phyloP scores from a whole-genome alignment of 2,797 vertebrate genomes.

The Premnoplex brunnescens region DNA sequence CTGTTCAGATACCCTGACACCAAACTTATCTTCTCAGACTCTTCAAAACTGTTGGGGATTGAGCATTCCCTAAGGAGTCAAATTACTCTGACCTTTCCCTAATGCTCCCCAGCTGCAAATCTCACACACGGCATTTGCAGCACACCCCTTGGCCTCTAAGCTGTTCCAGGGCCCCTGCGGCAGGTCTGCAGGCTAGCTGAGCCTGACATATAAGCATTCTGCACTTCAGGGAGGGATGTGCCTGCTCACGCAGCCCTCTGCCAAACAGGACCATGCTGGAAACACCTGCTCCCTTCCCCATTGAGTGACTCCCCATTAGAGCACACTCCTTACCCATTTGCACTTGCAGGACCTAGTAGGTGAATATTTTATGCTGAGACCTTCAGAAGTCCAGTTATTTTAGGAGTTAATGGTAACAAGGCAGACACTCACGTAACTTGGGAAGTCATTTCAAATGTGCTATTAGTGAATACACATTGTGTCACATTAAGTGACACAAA shows the following conservation, averaged over 20 bases:
- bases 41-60: neutral
- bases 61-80: neutral
- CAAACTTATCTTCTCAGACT: neutral
- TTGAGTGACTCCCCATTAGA: neutral
- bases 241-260: neutral
- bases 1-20: neutral
- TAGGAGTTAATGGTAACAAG: neutral
- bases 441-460: neutral
- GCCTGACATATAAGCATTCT: accelerated
- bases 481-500: neutral
- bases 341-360: neutral
- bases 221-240: neutral
- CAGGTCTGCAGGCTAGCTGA: neutral
- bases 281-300: neutral
- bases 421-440: neutral
- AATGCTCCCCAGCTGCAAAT: neutral
- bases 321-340: neutral
- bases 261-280: neutral
- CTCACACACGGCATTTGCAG: accelerated
- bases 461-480: neutral
- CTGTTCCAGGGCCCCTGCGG: accelerated
- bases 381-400: neutral
- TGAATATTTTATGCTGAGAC: neutral
- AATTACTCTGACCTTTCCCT: neutral
- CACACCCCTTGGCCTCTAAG: neutral